Conservation (phyloP, 1,140 invertebrate species). For the Drosophila pseudoobscura region DNA sequence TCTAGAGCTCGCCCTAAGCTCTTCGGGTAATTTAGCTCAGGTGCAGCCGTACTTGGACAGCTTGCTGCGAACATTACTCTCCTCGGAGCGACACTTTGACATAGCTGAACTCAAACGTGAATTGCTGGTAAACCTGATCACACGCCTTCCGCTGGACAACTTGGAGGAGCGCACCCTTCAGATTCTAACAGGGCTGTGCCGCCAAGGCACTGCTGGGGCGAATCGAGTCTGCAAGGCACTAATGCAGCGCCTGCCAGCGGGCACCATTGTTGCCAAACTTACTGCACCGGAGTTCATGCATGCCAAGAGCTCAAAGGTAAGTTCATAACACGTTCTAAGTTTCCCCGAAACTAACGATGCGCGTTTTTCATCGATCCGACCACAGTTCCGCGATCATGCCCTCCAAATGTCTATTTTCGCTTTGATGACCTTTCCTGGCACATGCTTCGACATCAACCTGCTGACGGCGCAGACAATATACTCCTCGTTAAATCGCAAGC, state of each 20-base stretch:
- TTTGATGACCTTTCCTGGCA: constrained; percentile 91
- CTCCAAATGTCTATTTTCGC: constrained; percentile 91
- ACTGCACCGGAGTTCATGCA: constrained; percentile 87
- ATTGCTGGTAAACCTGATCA: constrained; percentile 77
- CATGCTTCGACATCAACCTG: constrained; percentile 89
- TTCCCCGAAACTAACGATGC: background rate
- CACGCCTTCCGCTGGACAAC: constrained; percentile 80
- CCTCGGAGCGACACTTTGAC: constrained; percentile 78
- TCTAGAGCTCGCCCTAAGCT: constrained; percentile 84
- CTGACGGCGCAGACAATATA: constrained; percentile 86
- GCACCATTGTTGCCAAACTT: constrained; percentile 86
- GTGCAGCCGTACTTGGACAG: constrained; percentile 87
- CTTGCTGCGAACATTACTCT: constrained; percentile 86
- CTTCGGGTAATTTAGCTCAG: constrained; percentile 84
- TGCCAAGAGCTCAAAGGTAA: constrained; percentile 87
- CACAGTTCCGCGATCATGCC: constrained; percentile 89
- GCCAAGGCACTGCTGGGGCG: constrained; percentile 86
- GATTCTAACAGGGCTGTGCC: constrained; percentile 85
- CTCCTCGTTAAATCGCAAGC: constrained; percentile 87
- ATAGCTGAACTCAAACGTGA: constrained; percentile 78
- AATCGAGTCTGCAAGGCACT: constrained; percentile 86
- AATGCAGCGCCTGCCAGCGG: constrained; percentile 87
- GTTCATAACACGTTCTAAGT: background rate
- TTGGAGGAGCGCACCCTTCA: constrained; percentile 83
- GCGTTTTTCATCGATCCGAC: background rate